phyloP scores from a whole-genome alignment of 1,140 invertebrate species.

The Eciton burchellii region DNA sequence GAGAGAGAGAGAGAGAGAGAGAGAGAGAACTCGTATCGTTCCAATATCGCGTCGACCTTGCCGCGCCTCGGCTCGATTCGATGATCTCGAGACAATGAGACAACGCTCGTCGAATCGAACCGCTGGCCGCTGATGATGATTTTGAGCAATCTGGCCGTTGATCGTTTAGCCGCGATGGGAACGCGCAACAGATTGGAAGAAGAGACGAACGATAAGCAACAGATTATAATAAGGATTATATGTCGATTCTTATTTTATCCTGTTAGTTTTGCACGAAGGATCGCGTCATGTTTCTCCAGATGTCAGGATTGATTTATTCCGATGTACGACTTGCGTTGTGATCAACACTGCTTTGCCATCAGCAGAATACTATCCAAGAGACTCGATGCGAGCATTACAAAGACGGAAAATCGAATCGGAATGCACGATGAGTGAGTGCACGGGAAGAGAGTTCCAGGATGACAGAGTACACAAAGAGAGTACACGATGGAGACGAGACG shows the following conservation, averaged over 20 bases:
- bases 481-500: constrained; percentile 2
- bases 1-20: too few relatives aligned
- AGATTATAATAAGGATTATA: neutral
- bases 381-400: neutral
- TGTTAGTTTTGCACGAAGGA: too few relatives aligned
- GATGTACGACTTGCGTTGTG: constrained; percentile 39
- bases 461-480: neutral
- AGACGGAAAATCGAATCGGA: constrained; percentile 4
- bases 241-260: too few relatives aligned
- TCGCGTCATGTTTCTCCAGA: constrained; percentile 38
- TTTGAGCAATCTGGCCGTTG: constrained; percentile 21
- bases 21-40: constrained; percentile 10
- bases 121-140: constrained; percentile 6
- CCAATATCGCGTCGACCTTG: constrained; percentile 45
- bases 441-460: neutral
- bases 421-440: neutral
- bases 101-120: constrained; percentile 24
- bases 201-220: neutral
- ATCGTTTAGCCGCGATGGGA: constrained; percentile 16
- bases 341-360: neutral
- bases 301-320: constrained; percentile 37
- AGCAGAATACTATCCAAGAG: constrained; percentile 38
- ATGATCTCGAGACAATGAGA: constrained; percentile 47
- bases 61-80: constrained; percentile 42
- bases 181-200: neutral